Evolutionary conservation across 2,797 vertebrate genomes (phyloP).

Genomic region (Schizopygopsis malacanthus): DNA sequence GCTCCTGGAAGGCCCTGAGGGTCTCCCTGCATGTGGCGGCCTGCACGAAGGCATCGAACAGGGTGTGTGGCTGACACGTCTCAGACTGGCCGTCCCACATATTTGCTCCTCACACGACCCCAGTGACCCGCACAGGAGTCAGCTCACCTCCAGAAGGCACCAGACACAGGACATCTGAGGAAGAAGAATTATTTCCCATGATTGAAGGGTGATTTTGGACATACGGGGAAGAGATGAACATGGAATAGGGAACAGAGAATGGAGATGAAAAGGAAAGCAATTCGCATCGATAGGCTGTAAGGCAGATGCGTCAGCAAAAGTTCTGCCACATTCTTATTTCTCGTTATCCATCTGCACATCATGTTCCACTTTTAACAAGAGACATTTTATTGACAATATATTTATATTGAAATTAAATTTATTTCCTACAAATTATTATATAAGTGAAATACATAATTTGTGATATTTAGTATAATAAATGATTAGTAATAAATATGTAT

Average conservation of each 20-base stretch:
- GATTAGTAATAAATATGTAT: too few species aligned
- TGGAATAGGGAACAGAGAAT: background rate
- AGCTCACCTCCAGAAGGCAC: constrained; percentile 34
- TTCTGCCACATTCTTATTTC: background rate
- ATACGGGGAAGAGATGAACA: background rate
- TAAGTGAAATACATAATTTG: too few species aligned
- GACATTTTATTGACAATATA: background rate
- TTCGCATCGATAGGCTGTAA: background rate
- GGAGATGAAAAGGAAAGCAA: constrained; percentile 1
- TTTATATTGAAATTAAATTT: background rate
- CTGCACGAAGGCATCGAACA: constrained; percentile 93
- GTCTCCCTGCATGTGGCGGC: constrained; percentile 90
- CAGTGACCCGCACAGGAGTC: constrained; percentile 17
- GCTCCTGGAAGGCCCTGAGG: constrained; percentile 87
- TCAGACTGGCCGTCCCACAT: constrained; percentile 73
- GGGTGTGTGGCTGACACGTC: constrained; percentile 79
- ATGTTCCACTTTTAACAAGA: background rate
- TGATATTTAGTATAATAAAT: too few species aligned
- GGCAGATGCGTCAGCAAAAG: constrained; percentile 9
- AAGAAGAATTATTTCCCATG: background rate
- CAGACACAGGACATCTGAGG: constrained; percentile 6
- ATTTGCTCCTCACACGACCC: constrained; percentile 48
- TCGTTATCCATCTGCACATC: background rate
- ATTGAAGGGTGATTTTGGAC: background rate
- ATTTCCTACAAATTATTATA: too few species aligned